Percentiles rank a stretch among this genome's conserved stretches.
Evolutionary conservation across 2,888 invertebrate genomes (phyloP).

Genomic region (Drosophila gaucha): DNA sequence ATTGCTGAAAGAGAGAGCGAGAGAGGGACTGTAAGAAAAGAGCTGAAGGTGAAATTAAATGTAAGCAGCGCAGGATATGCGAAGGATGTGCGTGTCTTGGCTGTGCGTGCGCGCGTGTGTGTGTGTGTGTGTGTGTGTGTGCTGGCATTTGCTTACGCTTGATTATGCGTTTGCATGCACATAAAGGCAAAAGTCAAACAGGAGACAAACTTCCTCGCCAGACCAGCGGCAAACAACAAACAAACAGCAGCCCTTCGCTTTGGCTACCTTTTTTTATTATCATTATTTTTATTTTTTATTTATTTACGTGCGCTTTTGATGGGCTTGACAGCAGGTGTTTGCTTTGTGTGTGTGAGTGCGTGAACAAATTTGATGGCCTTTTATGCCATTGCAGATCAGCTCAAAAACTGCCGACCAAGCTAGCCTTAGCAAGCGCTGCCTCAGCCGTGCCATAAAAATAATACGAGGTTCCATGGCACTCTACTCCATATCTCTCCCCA

Average conservation of each 20-base stretch:
- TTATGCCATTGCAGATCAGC: conserved; percentile 69
- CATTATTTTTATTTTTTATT: conserved; percentile 67
- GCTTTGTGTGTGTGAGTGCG: conserved; percentile 46
- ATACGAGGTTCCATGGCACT: conserved; percentile 25
- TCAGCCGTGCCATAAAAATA: conserved; percentile 48
- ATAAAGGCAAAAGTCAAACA: conserved; percentile 78
- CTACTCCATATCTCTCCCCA: background rate
- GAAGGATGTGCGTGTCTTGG: conserved; percentile 52
- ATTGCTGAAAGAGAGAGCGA: conserved; percentile 1
- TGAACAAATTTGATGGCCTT: conserved; percentile 72
- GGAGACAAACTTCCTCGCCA: conserved; percentile 67
- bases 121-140: conserved; percentile 19
- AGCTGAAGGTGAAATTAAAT: conserved; percentile 77
- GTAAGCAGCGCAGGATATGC: conserved; percentile 69
- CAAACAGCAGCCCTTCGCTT: conserved; percentile 30
- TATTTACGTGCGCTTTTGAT: conserved; percentile 74
- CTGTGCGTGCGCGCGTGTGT: conserved; percentile 9
- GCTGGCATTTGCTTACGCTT: conserved; percentile 65
- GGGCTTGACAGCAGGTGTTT: conserved; percentile 74
- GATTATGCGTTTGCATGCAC: conserved; percentile 80
- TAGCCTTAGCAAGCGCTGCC: conserved; percentile 25
- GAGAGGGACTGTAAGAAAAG: conserved; percentile 1
- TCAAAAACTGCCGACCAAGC: conserved; percentile 54
- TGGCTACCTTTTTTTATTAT: conserved; percentile 66
- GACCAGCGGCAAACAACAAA: conserved; percentile 35